Percentiles rank a stretch among this genome's conserved stretches.
These are phyloP conservation scores for Ips nitidus DNA, from an alignment of 1,140 invertebrate genomes.

Conservation along the genomic window DNA sequence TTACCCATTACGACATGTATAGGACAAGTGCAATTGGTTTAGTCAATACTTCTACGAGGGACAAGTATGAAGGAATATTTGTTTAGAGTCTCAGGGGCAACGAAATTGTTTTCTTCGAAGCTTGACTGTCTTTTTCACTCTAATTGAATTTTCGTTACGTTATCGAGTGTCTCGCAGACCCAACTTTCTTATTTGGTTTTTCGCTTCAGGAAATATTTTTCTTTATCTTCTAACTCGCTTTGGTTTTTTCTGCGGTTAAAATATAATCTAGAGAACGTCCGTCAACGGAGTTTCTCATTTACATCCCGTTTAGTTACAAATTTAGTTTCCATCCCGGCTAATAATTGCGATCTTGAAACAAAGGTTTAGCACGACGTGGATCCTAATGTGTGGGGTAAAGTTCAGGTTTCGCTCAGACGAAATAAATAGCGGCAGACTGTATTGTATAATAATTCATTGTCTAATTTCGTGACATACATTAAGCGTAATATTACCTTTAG, in stretches of 20 bases:
- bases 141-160: constrained; percentile 11
- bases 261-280: background rate
- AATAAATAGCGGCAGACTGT: background rate
- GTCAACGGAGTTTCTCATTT: background rate
- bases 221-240: background rate
- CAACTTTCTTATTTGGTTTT: constrained; percentile 1
- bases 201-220: constrained; percentile 5
- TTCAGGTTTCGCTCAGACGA: background rate
- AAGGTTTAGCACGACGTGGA: background rate
- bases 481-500: too few relatives aligned
- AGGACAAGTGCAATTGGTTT: background rate
- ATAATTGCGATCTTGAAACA: background rate
- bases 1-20: background rate
- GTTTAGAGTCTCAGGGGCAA: background rate
- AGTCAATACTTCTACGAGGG: background rate
- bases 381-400: background rate
- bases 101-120: background rate
- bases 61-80: background rate
- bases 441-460: too few relatives aligned
- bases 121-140: background rate
- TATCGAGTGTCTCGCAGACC: constrained; percentile 5
- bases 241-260: background rate
- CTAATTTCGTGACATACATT: too few relatives aligned
- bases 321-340: background rate
- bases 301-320: background rate